A percentile compares a stretch with the other conserved stretches of the same genome.
phyloP scores from a whole-genome alignment of 2,888 invertebrate species.

The Ormyrus thymus region DNA sequence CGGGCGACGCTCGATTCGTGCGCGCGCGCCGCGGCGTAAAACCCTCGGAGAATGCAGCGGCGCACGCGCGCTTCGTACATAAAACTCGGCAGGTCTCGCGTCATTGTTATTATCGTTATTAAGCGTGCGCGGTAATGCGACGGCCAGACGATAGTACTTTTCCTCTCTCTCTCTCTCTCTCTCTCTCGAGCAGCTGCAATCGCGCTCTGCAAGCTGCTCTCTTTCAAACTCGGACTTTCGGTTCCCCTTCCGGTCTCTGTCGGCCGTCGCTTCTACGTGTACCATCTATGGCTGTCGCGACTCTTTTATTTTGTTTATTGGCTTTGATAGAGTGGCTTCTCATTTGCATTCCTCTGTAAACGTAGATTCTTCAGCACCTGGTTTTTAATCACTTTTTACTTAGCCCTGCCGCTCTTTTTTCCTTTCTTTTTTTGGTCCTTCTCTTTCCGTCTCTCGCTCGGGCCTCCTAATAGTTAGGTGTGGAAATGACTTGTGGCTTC shows the following conservation, averaged over 20 bases:
- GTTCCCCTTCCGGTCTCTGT: too few species aligned
- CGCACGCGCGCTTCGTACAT: constrained; percentile 14
- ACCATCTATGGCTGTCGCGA: too few species aligned
- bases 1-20: too few species aligned
- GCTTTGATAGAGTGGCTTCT: constrained; percentile 10
- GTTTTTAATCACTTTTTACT: constrained; percentile 40
- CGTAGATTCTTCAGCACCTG: background rate
- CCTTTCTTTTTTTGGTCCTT: constrained; percentile 16
- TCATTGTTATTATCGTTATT: constrained; percentile 63
- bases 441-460: background rate
- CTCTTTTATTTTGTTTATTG: too few species aligned
- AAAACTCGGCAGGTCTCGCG: constrained; percentile 57
- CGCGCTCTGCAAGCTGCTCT: constrained; percentile 62
- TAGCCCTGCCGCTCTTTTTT: constrained; percentile 1
- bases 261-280: too few species aligned
- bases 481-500: constrained; percentile 73
- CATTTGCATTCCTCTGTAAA: constrained; percentile 1
- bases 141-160: constrained; percentile 59
- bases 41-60: background rate
- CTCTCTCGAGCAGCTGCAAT: constrained; percentile 58
- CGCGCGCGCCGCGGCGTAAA: background rate
- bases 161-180: constrained; percentile 48
- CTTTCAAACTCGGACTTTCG: too few species aligned
- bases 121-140: constrained; percentile 56
- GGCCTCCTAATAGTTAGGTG: constrained; percentile 71